Evolutionary conservation across 2,888 invertebrate genomes (phyloP).

Genomic region (Leucophenga maculata): DNA sequence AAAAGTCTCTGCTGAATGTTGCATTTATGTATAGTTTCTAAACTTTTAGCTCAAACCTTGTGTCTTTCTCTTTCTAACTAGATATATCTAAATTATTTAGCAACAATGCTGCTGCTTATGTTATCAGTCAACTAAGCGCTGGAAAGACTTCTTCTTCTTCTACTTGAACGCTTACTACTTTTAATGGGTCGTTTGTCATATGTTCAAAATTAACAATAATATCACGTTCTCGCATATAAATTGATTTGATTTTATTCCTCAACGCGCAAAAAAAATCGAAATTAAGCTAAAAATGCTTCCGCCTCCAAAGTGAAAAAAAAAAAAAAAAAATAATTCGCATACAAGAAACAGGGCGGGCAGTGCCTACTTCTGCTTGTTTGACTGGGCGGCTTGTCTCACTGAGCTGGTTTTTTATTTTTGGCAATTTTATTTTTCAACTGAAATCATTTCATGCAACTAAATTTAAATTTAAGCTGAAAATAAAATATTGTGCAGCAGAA

Average conservation of each 20-base stretch:
- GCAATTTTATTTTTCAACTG: too few relatives aligned
- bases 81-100: too few relatives aligned
- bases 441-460: slow-evolving; percentile 7
- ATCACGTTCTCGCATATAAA: slow-evolving; percentile 21
- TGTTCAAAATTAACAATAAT: slow-evolving; percentile 6
- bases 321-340: background rate
- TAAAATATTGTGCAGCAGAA: too few relatives aligned
- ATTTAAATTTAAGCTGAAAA: background rate
- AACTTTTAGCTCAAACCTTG: too few relatives aligned
- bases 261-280: background rate
- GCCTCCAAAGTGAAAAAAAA: slow-evolving; percentile 17
- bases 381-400: background rate
- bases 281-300: slow-evolving; percentile 12
- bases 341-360: background rate
- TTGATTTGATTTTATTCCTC: background rate
- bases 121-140: too few relatives aligned
- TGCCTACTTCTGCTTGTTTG: background rate
- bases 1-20: too few relatives aligned
- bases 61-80: too few relatives aligned
- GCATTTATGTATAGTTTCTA: too few relatives aligned
- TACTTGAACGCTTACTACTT: too few relatives aligned
- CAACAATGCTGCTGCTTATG: too few relatives aligned
- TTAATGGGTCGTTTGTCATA: too few relatives aligned
- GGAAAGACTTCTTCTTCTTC: too few relatives aligned
- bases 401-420: slow-evolving; percentile 4